A percentile compares a stretch with the other conserved stretches of the same genome.
Evolutionary conservation across 2,888 invertebrate genomes (phyloP).

Genomic region (Acronicta psi): DNA sequence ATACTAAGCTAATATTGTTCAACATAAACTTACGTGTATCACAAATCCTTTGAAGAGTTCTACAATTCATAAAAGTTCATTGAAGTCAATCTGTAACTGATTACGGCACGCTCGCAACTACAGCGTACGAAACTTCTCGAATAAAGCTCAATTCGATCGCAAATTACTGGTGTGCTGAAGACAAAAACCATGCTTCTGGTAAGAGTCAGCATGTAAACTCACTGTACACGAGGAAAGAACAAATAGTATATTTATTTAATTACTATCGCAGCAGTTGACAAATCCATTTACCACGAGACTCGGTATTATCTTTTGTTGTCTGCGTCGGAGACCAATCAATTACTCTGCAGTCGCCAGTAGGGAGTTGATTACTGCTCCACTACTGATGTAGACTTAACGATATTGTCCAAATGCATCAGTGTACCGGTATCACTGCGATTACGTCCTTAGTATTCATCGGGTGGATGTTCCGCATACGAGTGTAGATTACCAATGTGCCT

Average conservation of each 20-base stretch:
- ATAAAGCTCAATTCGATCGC: conserved; percentile 13
- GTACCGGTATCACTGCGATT: conserved; percentile 51
- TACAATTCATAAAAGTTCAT: background rate
- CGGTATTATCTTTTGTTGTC: conserved; percentile 85
- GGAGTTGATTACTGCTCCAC: conserved; percentile 78
- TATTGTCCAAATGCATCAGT: conserved; percentile 60
- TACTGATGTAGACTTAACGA: conserved; percentile 68
- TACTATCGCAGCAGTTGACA: conserved; percentile 84
- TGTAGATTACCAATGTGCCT: conserved; percentile 43
- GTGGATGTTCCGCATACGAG: conserved; percentile 43
- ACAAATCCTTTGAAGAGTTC: no score
- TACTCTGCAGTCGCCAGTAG: conserved; percentile 74
- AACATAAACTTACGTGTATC: no score
- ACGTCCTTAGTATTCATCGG: conserved; percentile 53
- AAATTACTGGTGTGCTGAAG: conserved; percentile 24
- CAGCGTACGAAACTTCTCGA: conserved; percentile 5
- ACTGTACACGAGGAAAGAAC: conserved; percentile 68
- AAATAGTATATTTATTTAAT: conserved; percentile 82
- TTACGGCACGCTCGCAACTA: background rate
- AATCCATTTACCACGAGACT: conserved; percentile 81
- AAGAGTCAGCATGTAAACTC: conserved; percentile 64
- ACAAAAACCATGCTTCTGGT: conserved; percentile 59
- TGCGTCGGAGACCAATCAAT: conserved; percentile 85
- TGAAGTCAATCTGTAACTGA: background rate
- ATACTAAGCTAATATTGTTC: background rate